Percentiles rank a stretch among this genome's conserved stretches.
Conservation (phyloP, 2,888 invertebrate genomes). For the Dicycla oo region DNA sequence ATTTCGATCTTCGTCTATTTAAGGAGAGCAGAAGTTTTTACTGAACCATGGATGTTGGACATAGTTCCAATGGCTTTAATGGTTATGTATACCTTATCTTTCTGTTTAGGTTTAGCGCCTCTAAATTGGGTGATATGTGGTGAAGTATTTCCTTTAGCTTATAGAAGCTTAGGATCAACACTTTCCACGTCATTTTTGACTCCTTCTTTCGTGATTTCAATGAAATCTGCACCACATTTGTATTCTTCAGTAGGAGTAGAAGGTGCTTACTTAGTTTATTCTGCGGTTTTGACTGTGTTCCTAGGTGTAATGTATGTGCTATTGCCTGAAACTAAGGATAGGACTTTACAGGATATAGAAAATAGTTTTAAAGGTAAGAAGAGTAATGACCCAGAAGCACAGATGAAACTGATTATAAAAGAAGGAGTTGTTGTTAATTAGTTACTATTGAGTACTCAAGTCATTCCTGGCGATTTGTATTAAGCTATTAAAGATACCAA, state of each 20-base stretch:
- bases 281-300: constrained; percentile 80
- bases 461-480: constrained; percentile 6
- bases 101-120: constrained; percentile 86
- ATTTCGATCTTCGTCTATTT: constrained; percentile 85
- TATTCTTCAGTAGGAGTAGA: constrained; percentile 85
- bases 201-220: constrained; percentile 84
- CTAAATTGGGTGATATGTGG: constrained; percentile 88
- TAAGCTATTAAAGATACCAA: constrained; percentile 42
- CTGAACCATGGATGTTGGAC: constrained; percentile 78
- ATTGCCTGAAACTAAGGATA: constrained; percentile 86
- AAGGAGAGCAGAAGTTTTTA: constrained; percentile 78
- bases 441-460: constrained; percentile 3
- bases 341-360: constrained; percentile 86
- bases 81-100: constrained; percentile 83
- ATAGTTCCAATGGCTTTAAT: constrained; percentile 83
- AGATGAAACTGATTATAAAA: constrained; percentile 80
- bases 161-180: constrained; percentile 86
- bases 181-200: constrained; percentile 86
- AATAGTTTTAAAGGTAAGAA: constrained; percentile 84
- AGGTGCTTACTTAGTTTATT: constrained; percentile 86
- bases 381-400: constrained; percentile 78
- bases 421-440: constrained; percentile 61
- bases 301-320: constrained; percentile 80
- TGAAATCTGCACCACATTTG: constrained; percentile 88
- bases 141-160: constrained; percentile 86